Base-by-base conservation (phyloP, 1,140 invertebrate genomes). In the Oscheius sp. region DNA sequence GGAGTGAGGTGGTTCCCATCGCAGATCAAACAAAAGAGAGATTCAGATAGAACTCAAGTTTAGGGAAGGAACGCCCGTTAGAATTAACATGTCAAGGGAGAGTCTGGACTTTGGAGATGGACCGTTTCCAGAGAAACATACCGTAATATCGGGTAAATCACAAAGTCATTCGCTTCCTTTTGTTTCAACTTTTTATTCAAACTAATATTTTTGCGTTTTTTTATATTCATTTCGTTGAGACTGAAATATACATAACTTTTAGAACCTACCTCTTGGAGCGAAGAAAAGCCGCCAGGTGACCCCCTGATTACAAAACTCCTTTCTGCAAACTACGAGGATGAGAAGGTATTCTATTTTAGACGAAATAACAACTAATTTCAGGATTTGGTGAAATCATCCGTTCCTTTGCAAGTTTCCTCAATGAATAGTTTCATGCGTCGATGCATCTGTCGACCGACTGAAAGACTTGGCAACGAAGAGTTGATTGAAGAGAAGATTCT, bases 361-460 rank as follows among this genome's bases (percentile, higher is more conserved):
- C n/a, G 38, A n/a, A 10, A 10, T 42, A 42, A 42, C n/a, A 10
- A 10, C n/a, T n/a, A 10, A 10, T 42, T 42, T 42, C n/a, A 42
- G 38, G 15, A 15, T 23, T 23, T 55, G 49, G 23, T 55, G 15
- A 55, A 55, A 23, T 55, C 49, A 26, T 38, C 1, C 61, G 28
- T 63, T 10, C 36, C 32, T 7, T n/a, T 34, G 18, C 61, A 42
- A 63, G 61, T 63, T 10, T 63, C 36, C 61, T 34, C 61, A 13
- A 32, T 34, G 23, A 63, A 42, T n/a, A 63, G 61, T 23, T 55
- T 55, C 49, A 55, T 55, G 49, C 49, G 49, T 4, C 49, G 49
- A 4, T 55, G 49, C 49, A 55, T 55, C 49, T 55, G 49, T 23
- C 49, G 49, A 7, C 49, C 49, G 23, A 23, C 49, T 20, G 63